These are phyloP conservation scores for Lepus americanus DNA, from an alignment of 2,113 vertebrate genomes.

Conservation along the genomic window DNA sequence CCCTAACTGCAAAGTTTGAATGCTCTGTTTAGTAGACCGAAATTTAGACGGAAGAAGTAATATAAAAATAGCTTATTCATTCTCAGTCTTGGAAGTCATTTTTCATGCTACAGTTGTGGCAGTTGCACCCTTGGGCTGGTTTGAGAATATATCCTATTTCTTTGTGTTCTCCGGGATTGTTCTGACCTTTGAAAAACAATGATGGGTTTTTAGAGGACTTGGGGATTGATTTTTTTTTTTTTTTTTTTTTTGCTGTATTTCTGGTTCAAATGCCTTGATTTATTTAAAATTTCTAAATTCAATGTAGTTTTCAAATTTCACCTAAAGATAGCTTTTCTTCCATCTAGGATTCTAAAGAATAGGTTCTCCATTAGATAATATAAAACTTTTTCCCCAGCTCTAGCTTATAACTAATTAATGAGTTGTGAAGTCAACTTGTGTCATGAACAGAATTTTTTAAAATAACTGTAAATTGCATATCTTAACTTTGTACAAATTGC, in stretches of 20 bases:
- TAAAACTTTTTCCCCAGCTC: not conserved
- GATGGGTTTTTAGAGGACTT: not conserved
- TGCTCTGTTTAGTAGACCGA: not conserved
- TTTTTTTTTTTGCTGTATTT: not conserved
- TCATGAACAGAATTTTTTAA: conserved; percentile 2
- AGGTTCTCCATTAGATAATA: not conserved
- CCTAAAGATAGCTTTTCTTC: conserved; percentile 15
- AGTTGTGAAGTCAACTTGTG: not conserved
- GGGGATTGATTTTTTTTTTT: not conserved
- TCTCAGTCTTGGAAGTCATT: not conserved
- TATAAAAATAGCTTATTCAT: not conserved
- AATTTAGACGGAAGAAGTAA: conserved; percentile 12
- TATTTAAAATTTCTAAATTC: conserved; percentile 25
- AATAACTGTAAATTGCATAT: not conserved
- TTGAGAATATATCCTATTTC: not conserved
- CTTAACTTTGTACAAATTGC: not conserved
- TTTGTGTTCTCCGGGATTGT: conserved; percentile 20
- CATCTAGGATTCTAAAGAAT: not conserved
- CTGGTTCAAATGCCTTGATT: conserved; percentile 2
- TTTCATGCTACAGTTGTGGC: not conserved
- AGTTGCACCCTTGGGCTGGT: not conserved
- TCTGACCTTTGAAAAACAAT: not conserved
- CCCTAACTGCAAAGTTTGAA: not conserved
- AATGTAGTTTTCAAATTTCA: conserved; percentile 16
- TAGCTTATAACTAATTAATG: not conserved